Evolutionary conservation across 2,113 vertebrate species (phyloP).

Genomic region (Ophthalmolycus amberensis): DNA sequence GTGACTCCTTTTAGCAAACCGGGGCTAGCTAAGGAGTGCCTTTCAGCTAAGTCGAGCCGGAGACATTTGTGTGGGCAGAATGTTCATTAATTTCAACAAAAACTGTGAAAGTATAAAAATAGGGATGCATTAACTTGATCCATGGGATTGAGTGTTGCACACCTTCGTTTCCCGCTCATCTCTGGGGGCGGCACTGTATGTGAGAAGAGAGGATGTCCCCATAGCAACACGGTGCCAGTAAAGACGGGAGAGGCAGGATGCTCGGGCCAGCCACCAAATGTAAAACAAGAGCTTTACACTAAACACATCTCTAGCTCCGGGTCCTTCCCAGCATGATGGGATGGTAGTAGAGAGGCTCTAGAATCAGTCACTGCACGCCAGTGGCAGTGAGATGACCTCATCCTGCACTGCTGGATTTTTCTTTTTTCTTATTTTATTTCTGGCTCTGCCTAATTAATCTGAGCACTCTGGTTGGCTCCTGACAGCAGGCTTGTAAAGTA

Average conservation of each 20-base stretch:
- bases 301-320: slow-evolving; percentile 16
- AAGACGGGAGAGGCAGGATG: slow-evolving; percentile 23
- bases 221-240: slow-evolving; percentile 53
- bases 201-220: slow-evolving; percentile 42
- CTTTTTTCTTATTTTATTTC: slow-evolving; percentile 63
- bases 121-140: slow-evolving; percentile 39
- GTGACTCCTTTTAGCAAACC: slow-evolving; percentile 18
- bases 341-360: slow-evolving; percentile 36
- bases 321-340: slow-evolving; percentile 14
- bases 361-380: slow-evolving; percentile 59
- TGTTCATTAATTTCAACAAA: slow-evolving; percentile 59
- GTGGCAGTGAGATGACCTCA: slow-evolving; percentile 69
- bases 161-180: slow-evolving; percentile 33
- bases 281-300: slow-evolving; percentile 55
- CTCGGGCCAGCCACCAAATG: slow-evolving; percentile 39
- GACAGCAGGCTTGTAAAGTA: slow-evolving; percentile 82
- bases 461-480: slow-evolving; percentile 73
- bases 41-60: slow-evolving; percentile 28
- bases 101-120: slow-evolving; percentile 45
- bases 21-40: slow-evolving; percentile 34
- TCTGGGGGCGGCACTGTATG: slow-evolving; percentile 14
- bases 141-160: slow-evolving; percentile 22
- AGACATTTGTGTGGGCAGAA: slow-evolving; percentile 51
- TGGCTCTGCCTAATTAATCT: slow-evolving; percentile 80
- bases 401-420: slow-evolving; percentile 42